Evolutionary conservation across 2,888 invertebrate genomes (phyloP), one percentile per base, ranked within the genome.

Genomic region (Nomada ferruginata): DNA sequence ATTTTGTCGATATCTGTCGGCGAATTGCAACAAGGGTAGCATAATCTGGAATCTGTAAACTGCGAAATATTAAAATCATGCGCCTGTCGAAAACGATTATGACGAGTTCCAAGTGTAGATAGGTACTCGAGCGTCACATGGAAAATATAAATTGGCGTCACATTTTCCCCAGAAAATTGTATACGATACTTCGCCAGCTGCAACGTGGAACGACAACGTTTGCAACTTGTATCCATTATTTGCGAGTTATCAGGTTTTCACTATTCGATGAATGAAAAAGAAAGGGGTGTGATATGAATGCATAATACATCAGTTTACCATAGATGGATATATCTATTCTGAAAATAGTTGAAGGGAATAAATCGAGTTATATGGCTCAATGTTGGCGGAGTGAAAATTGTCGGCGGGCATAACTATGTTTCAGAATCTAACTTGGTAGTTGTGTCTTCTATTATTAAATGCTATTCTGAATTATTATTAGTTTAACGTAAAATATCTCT

Each of bases 41-140:
- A 23, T 18, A 42, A 53, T 44, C 20, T 44, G 13, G 55, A 47
- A 47, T 57, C 55, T 50, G 63, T 63, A 71, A 71, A 76, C 71
- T 71, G 76, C 71, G 55, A 76, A 76, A 76, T 76, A 2, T 26
- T 26, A 71, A 76, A 76, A 76, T 76, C 76, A 23, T 26, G 29
- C 44, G 36, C 29, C 53, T 61, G 76, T 76, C 76, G 71, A 29
- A 71, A 61, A 50, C 63, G 63, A 29, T 61, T 55, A 71, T 64
- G 55, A 76, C 71, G 71, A 44, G 63, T 63, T 76, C 23, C 63
- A 18, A 47, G 3, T 2, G 42, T 7, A 13, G 61, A 70, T 76
- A 61, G 70, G 20, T 44, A 60, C 13, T 42, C 68, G 60, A 75
- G 20, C 61, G 20, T 61, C 47, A 23, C 61, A 2, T 1, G 36